Evolutionary conservation across 2,113 vertebrate genomes (phyloP).

Genomic region (Erinaceus europaeus): DNA sequence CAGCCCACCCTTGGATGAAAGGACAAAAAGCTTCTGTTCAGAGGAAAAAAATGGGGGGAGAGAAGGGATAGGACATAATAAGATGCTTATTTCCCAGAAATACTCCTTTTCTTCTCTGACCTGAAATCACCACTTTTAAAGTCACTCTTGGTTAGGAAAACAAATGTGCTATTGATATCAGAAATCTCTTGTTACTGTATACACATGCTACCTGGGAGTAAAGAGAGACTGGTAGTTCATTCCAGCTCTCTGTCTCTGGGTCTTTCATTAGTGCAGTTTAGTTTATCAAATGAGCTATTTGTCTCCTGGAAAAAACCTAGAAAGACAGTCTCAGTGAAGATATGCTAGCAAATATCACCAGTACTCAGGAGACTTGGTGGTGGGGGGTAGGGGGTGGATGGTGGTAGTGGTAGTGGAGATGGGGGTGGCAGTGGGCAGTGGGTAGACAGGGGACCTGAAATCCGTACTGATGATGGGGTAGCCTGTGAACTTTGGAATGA

Average conservation of each 20-base stretch:
- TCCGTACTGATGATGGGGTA: not conserved
- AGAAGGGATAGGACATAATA: not conserved
- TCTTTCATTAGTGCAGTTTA: not conserved
- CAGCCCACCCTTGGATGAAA: not conserved
- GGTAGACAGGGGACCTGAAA: not conserved
- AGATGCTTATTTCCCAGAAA: not conserved
- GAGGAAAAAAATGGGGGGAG: not conserved
- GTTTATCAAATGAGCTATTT: not conserved
- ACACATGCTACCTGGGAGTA: not conserved
- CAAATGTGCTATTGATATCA: not conserved
- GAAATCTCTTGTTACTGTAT: not conserved
- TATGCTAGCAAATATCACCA: not conserved
- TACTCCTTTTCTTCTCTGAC: conserved; percentile 6
- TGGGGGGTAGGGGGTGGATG: not conserved
- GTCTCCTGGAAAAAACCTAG: not conserved
- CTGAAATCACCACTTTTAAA: not conserved
- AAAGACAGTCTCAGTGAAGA: not conserved
- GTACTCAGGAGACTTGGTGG: not conserved
- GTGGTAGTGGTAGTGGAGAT: too few species aligned
- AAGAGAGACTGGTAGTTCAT: not conserved
- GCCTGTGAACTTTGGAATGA: not conserved
- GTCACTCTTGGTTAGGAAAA: conserved; percentile 12
- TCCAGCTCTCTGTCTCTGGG: not conserved
- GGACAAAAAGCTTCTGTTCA: not conserved
- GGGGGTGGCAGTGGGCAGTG: too few species aligned